Percentiles rank a stretch among this genome's conserved stretches.
phyloP scores from a whole-genome alignment of 1,140 invertebrate species.

The Pantala flavescens region DNA sequence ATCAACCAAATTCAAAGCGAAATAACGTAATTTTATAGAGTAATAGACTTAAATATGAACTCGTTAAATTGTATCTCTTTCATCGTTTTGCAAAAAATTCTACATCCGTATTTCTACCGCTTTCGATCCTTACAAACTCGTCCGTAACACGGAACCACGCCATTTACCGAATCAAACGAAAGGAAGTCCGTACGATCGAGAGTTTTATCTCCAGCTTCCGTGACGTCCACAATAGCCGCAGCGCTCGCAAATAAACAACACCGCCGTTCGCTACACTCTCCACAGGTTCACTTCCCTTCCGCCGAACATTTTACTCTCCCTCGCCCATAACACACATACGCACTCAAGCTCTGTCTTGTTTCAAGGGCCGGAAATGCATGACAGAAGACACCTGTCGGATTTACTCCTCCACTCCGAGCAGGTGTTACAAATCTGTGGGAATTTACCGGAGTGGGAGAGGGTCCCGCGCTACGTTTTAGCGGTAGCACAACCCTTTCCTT shows the following conservation, averaged over 20 bases:
- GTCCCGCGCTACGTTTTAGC: background rate
- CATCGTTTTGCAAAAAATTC: too few species aligned
- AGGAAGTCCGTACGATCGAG: too few species aligned
- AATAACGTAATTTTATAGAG: too few species aligned
- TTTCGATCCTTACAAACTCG: too few species aligned
- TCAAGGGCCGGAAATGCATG: background rate
- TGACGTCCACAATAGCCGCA: background rate
- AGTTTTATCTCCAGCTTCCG: background rate
- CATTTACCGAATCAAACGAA: too few species aligned
- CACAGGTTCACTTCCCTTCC: background rate
- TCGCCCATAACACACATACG: background rate
- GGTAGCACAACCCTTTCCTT: background rate
- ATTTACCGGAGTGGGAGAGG: background rate
- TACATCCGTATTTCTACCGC: too few species aligned
- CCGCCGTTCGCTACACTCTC: background rate
- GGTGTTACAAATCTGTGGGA: conserved; percentile 8
- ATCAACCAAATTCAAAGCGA: too few species aligned
- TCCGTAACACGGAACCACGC: too few species aligned
- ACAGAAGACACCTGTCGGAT: conserved; percentile 4
- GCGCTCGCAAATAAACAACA: background rate
- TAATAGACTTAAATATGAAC: too few species aligned
- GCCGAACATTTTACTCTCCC: background rate
- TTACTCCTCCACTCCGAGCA: background rate
- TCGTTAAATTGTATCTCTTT: too few species aligned
- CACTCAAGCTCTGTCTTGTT: conserved; percentile 1